Conservation (phyloP, 1,140 invertebrate genomes). For the Ditylenchus dipsaci region DNA sequence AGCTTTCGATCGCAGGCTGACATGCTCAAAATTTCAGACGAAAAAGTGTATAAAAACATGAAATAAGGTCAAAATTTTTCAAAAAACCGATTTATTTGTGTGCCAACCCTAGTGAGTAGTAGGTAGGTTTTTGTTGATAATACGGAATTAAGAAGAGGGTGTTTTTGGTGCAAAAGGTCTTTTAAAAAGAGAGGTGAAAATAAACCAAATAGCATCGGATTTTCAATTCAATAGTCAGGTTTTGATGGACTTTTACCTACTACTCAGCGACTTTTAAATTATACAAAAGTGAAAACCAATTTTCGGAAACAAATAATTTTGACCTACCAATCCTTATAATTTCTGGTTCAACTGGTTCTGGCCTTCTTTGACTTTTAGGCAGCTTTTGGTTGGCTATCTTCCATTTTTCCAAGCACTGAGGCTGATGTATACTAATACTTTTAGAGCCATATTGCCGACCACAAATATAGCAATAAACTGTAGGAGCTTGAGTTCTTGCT, state of each 20-base stretch:
- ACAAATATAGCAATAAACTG: constrained; percentile 71
- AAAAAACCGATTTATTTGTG: too few relatives aligned
- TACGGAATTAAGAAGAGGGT: too few relatives aligned
- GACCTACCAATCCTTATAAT: constrained; percentile 61
- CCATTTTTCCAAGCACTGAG: constrained; percentile 74
- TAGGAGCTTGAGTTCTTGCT: not conserved
- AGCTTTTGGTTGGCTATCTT: constrained; percentile 68
- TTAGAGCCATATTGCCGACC: constrained; percentile 70
- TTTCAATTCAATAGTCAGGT: constrained; percentile 46
- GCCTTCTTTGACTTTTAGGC: constrained; percentile 64
- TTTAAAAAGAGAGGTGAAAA: too few relatives aligned
- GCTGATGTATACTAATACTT: constrained; percentile 72
- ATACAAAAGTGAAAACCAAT: not conserved
- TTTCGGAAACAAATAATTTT: constrained; percentile 11
- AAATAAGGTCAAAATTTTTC: too few relatives aligned
- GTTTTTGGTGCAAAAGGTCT: too few relatives aligned
- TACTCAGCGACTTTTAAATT: not conserved
- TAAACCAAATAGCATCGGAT: constrained; percentile 18
- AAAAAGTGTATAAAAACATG: too few relatives aligned
- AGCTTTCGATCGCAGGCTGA: too few relatives aligned
- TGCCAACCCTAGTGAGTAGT: too few relatives aligned
- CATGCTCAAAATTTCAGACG: too few relatives aligned
- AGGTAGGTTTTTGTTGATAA: too few relatives aligned
- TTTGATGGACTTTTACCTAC: not conserved
- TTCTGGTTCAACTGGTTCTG: constrained; percentile 67